A percentile compares a stretch with the other conserved stretches of the same genome.
Conservation (phyloP, 2,888 invertebrate genomes). For the Drosophila atroscutellata region DNA sequence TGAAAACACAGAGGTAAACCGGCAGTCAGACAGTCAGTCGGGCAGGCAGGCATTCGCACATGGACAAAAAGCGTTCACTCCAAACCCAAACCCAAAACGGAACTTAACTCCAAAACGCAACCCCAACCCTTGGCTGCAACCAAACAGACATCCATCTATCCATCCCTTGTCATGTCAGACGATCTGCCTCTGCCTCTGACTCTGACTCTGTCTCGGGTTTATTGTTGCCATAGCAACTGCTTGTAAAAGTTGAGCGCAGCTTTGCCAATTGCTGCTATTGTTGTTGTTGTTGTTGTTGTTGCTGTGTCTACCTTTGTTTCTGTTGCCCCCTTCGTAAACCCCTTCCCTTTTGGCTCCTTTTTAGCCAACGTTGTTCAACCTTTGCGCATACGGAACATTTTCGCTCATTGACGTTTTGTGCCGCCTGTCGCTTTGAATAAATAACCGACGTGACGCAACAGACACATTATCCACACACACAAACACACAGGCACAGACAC, state of each 20-base stretch:
- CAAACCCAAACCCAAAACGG: conserved; percentile 14
- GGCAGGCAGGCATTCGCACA: neutral
- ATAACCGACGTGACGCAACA: conserved; percentile 78
- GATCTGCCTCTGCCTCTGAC: conserved; percentile 11
- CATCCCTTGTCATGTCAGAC: conserved; percentile 80
- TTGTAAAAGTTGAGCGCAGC: conserved; percentile 64
- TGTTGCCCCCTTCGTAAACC: neutral
- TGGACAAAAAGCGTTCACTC: conserved; percentile 1
- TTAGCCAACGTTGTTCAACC: conserved; percentile 49
- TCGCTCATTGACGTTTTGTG: conserved; percentile 81
- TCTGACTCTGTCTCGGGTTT: conserved; percentile 44
- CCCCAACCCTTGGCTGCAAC: conserved; percentile 9
- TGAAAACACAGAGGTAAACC: conserved; percentile 1
- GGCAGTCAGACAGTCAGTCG: neutral
- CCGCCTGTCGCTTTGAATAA: conserved; percentile 81
- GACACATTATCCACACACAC: conserved; percentile 66
- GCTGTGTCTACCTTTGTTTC: conserved; percentile 51
- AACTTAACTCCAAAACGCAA: conserved; percentile 20
- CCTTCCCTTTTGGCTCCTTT: neutral
- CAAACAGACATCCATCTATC: conserved; percentile 32
- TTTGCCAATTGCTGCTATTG: conserved; percentile 43
- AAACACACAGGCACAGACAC: neutral
- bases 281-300: conserved; percentile 25
- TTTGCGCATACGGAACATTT: conserved; percentile 66
- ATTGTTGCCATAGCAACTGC: conserved; percentile 64